Percentiles rank a stretch among this genome's conserved stretches.
phyloP scores from a whole-genome alignment of 2,797 vertebrate genomes.

The Coracias cyanogaster region DNA sequence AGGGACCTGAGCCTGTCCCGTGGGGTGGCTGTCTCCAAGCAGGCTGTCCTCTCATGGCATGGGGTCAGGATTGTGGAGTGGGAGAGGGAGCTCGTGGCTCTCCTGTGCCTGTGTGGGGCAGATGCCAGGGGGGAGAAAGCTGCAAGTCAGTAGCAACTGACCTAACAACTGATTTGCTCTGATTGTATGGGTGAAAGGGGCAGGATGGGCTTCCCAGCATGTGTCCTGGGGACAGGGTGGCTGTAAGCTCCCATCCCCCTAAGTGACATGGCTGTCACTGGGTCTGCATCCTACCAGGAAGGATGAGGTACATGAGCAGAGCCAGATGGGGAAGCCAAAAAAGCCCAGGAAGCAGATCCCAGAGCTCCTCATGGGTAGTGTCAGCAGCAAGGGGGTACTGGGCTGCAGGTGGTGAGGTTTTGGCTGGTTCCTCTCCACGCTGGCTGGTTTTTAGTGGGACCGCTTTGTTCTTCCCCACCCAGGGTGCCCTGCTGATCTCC shows the following conservation, averaged over 20 bases:
- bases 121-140: not conserved
- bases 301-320: fast-evolving
- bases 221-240: fast-evolving
- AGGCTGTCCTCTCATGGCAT: not conserved
- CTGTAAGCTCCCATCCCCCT: not conserved
- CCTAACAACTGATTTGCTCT: not conserved
- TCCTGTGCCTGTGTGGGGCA: not conserved
- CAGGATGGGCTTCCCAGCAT: not conserved
- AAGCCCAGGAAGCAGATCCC: not conserved
- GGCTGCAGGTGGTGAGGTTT: not conserved
- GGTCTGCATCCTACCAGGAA: not conserved
- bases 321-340: not conserved
- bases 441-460: not conserved
- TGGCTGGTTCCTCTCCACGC: not conserved
- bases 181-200: not conserved
- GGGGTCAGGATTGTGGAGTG: fast-evolving
- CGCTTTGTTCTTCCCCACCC: not conserved
- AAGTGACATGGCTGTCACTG: fast-evolving
- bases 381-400: not conserved
- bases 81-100: fast-evolving
- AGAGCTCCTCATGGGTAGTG: not conserved
- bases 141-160: fast-evolving
- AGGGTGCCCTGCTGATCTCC: not conserved
- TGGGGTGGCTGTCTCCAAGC: not conserved
- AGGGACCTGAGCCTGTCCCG: fast-evolving